Base-by-base conservation (phyloP, 2,888 invertebrate genomes). In the Onthophagus sagittarius region DNA sequence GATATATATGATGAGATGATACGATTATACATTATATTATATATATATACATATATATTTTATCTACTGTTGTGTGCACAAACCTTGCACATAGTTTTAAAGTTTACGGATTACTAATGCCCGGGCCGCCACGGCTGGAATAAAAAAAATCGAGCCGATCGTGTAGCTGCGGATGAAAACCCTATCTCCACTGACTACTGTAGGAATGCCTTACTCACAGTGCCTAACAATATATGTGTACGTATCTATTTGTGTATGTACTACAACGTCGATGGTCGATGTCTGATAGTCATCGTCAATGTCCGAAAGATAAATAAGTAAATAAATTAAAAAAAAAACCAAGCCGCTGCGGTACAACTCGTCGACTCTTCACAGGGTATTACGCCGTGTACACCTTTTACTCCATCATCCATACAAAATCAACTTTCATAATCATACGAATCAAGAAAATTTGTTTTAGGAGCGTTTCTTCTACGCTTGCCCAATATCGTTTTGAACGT, bases 161-260 rank as follows among this genome's bases (percentile, higher is more conserved):
- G 80, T 79, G 77, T 78, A 79, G 79, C 78, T 78, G 79, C 82
- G 84, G 84, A 84, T 79, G 82, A 67, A 23, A 23, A 84, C 84
- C 85, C 84, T 84, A 83, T 85, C 86, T 88, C 88, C 89, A 89
- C 89, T 87, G 87, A 86, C 89, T 91, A 91, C 90, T 92, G 92
- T 92, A 92, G 92, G 83, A 85, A 88, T 92, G 92, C 92, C 92
- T 92, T 92, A 92, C 90, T 91, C 90, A 91, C 92, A 92, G 92
- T 92, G 92, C 92, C 92, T 92, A 84, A 85, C 84, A 85, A 85
- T 85, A 53, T 53, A 85, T 83, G 85, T 85, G 83, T 79, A 80
- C 77, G 80, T 85, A 81, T 83, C 83, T 84, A 83, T 84, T 83
- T 83, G 82, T 84, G 83, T 84, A 84, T 84, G 83, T 84, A 84